These are phyloP conservation scores for Heliconius himera DNA, from an alignment of 1,140 invertebrate species.

Conservation along the genomic window DNA sequence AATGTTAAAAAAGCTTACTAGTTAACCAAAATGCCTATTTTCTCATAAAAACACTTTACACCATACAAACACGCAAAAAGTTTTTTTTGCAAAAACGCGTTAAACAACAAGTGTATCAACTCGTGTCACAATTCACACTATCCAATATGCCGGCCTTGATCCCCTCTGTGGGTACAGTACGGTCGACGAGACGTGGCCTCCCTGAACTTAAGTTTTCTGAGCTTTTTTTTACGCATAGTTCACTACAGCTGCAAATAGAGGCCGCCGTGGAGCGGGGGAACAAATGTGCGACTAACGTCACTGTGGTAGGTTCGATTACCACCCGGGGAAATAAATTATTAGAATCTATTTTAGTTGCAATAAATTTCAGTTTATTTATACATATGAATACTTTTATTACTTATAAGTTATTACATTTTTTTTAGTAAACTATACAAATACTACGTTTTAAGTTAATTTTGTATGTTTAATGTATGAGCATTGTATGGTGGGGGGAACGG, in stretches of 20 bases:
- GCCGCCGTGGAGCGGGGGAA: too few species aligned
- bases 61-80: background rate
- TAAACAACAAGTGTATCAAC: conserved; percentile 9
- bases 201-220: too few species aligned
- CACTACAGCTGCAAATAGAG: too few species aligned
- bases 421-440: background rate
- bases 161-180: background rate
- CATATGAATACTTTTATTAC: too few species aligned
- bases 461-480: background rate
- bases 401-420: too few species aligned
- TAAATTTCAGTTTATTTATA: too few species aligned
- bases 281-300: too few species aligned
- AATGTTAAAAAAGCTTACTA: background rate
- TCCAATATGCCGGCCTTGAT: conserved; percentile 20
- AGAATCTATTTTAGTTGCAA: too few species aligned
- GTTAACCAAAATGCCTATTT: background rate
- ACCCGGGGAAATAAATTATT: too few species aligned
- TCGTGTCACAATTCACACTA: conserved; percentile 4
- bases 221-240: too few species aligned
- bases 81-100: background rate
- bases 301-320: too few species aligned
- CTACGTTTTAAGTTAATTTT: background rate
- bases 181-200: too few species aligned
- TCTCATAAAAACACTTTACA: background rate
- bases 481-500: background rate